These are phyloP conservation scores for Acrobasis consociella DNA, from an alignment of 2,888 invertebrate genomes.

Conservation along the genomic window DNA sequence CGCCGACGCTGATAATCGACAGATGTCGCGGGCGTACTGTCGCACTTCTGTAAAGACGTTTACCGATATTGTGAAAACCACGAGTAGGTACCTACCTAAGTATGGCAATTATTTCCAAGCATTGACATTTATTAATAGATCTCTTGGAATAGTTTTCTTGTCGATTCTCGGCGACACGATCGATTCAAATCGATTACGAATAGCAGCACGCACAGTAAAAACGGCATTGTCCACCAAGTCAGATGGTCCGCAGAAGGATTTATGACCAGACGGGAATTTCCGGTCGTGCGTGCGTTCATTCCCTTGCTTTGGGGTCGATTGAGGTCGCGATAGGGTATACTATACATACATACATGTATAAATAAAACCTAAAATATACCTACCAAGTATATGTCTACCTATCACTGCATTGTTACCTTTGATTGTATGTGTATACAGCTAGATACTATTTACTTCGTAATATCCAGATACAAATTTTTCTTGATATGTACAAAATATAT, in stretches of 20 bases:
- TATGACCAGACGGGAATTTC: slow-evolving; percentile 54
- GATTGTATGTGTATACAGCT: no score
- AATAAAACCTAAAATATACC: no score
- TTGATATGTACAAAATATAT: no score
- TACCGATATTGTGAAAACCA: slow-evolving; percentile 1
- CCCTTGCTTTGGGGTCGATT: slow-evolving; percentile 35
- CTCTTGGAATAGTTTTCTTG: slow-evolving; percentile 10
- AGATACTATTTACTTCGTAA: no score
- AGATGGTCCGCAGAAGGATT: slow-evolving; percentile 30
- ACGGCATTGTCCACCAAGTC: slow-evolving; percentile 12
- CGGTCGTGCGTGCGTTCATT: slow-evolving; percentile 34
- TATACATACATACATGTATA: background rate
- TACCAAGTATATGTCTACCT: no score
- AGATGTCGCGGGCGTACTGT: no score
- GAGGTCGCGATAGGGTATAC: slow-evolving; percentile 30
- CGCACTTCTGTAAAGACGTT: no score
- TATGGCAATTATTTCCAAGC: slow-evolving; percentile 30
- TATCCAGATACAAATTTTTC: no score
- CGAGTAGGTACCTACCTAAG: background rate
- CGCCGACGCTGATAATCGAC: no score
- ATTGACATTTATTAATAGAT: slow-evolving; percentile 5
- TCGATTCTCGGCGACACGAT: slow-evolving; percentile 16
- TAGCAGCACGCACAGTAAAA: slow-evolving; percentile 8
- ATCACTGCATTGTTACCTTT: no score
- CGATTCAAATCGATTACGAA: slow-evolving; percentile 18